Percentiles rank a stretch among this genome's conserved stretches.
Conservation (phyloP, 1,140 invertebrate species). For the Drosophila baimaii region DNA sequence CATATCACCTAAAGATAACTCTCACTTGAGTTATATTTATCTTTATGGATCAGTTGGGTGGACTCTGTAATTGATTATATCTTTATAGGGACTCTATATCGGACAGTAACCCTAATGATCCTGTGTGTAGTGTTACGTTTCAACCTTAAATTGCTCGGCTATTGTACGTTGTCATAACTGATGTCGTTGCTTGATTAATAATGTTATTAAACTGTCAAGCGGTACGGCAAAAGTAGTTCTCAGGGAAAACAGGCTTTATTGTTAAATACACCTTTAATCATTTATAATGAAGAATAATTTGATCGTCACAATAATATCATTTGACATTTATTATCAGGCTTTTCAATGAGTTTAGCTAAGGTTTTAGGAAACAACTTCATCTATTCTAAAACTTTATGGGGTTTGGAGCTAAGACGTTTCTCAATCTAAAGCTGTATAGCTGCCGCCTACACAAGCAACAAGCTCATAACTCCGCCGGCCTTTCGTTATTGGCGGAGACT, state of each 20-base stretch:
- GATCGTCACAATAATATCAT: not conserved
- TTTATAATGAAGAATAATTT: conserved; percentile 14
- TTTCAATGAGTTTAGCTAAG: not conserved
- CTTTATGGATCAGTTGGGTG: not conserved
- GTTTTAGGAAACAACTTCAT: not conserved
- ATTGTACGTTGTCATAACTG: conserved; percentile 15
- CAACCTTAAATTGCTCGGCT: conserved; percentile 4
- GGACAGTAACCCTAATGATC: not conserved
- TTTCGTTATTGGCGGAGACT: not conserved
- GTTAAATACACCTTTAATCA: conserved; percentile 11
- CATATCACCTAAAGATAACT: too few species aligned
- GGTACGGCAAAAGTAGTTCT: conserved; percentile 19
- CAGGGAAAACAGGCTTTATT: conserved; percentile 24
- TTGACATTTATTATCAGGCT: not conserved
- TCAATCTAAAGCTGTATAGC: too few species aligned
- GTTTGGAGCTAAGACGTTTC: not conserved
- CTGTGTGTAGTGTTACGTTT: not conserved
- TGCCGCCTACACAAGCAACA: conserved; percentile 3
- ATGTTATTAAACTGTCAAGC: conserved; percentile 35
- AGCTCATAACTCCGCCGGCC: not conserved
- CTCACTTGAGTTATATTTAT: not conserved
- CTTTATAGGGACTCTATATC: not conserved
- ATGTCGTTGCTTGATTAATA: conserved; percentile 27
- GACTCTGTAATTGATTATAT: not conserved
- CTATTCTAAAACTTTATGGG: not conserved